Percentiles rank a stretch among this genome's conserved stretches.
Conservation (phyloP, 2,113 vertebrate genomes). For the Hoplias malabaricus region DNA sequence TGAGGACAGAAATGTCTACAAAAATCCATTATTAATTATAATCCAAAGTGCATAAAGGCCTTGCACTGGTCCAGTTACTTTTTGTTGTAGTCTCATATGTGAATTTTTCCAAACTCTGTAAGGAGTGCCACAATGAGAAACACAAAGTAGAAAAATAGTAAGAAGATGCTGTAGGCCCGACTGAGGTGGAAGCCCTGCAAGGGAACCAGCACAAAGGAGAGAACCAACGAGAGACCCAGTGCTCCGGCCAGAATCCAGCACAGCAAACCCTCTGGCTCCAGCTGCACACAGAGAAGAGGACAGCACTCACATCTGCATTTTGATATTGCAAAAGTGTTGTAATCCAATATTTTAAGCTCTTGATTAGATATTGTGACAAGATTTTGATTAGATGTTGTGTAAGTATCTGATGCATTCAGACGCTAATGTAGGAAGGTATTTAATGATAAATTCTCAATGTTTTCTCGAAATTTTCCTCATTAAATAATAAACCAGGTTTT, state of each 20-base stretch:
- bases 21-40: not conserved
- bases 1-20: not conserved
- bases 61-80: not conserved
- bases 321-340: no score
- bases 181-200: constrained; percentile 83
- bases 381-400: no score
- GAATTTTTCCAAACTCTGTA: constrained; percentile 84
- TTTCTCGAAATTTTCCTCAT: no score
- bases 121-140: constrained; percentile 88
- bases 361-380: no score
- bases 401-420: no score
- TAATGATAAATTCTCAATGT: no score
- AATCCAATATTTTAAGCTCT: no score
- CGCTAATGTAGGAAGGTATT: no score
- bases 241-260: constrained; percentile 87
- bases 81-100: constrained; percentile 18
- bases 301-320: not conserved
- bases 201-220: constrained; percentile 85
- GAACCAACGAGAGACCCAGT: constrained; percentile 85
- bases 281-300: constrained; percentile 67
- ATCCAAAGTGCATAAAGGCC: not conserved
- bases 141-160: constrained; percentile 80
- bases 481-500: no score
- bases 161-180: constrained; percentile 76
- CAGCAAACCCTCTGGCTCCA: constrained; percentile 82